Percentiles rank a stretch among this genome's conserved stretches.
These are phyloP conservation scores for Epistrophella euchroma DNA, from an alignment of 2,888 invertebrate genomes.

Conservation along the genomic window DNA sequence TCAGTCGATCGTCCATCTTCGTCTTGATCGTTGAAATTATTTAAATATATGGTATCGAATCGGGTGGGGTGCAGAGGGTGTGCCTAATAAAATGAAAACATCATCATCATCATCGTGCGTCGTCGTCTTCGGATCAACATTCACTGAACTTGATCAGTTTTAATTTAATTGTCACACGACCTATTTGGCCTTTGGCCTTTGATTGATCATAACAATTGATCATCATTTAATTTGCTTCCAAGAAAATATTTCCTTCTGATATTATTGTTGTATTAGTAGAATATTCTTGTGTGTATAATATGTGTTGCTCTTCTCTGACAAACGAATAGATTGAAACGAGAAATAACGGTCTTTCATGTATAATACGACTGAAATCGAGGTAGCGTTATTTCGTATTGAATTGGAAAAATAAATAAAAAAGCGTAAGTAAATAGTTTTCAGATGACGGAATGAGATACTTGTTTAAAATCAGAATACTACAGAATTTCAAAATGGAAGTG, in stretches of 20 bases:
- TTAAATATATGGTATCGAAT: conserved; percentile 40
- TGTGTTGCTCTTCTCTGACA: conserved; percentile 4
- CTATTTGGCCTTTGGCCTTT: conserved; percentile 83
- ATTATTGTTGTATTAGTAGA: conserved; percentile 30
- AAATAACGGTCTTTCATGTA: background rate
- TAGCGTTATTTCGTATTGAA: background rate
- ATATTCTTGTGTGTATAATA: background rate
- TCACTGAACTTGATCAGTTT: conserved; percentile 77
- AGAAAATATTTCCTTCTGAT: conserved; percentile 52
- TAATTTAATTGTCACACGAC: conserved; percentile 84
- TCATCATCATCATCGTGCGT: conserved; percentile 36
- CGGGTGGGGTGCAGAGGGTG: conserved; percentile 25
- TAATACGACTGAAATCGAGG: background rate
- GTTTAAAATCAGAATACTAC: background rate
- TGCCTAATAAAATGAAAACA: conserved; percentile 53
- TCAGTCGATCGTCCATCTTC: conserved; percentile 5
- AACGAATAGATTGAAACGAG: background rate
- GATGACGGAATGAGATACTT: background rate
- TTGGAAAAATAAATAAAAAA: background rate
- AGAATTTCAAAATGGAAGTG: background rate
- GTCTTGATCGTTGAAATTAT: conserved; percentile 30
- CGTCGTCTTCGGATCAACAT: conserved; percentile 59
- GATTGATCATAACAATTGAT: conserved; percentile 80
- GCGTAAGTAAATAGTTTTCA: conserved; percentile 6
- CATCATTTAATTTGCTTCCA: conserved; percentile 74